Percentiles rank a stretch among this genome's conserved stretches.
Conservation (phyloP, 2,888 invertebrate genomes). For the Synanthedon formicaeformis region DNA sequence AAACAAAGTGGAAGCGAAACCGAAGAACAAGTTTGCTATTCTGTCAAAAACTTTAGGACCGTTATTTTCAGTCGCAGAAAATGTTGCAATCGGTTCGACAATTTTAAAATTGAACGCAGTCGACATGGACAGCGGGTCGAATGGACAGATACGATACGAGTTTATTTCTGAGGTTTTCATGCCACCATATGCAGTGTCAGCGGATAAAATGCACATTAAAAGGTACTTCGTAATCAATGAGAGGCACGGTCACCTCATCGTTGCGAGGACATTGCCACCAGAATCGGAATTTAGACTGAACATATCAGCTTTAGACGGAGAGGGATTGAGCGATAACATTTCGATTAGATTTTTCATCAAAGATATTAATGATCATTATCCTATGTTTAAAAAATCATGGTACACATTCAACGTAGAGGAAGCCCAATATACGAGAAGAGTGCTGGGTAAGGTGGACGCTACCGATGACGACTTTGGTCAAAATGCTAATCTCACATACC, state of each 20-base stretch:
- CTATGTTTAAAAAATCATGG: constrained; percentile 84
- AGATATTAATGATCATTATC: constrained; percentile 87
- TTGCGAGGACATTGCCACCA: constrained; percentile 78
- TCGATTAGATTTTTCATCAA: constrained; percentile 78
- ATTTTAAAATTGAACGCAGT: constrained; percentile 77
- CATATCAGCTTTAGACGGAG: constrained; percentile 81
- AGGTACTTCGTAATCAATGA: constrained; percentile 83
- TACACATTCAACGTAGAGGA: constrained; percentile 87
- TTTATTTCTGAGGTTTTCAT: constrained; percentile 77
- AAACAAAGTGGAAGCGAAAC: constrained; percentile 39
- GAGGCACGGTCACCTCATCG: constrained; percentile 79
- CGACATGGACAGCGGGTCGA: constrained; percentile 78
- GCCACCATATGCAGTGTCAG: constrained; percentile 54
- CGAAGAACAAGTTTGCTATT: constrained; percentile 48
- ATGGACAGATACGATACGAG: constrained; percentile 79
- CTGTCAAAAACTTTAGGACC: constrained; percentile 59
- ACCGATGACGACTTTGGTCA: constrained; percentile 83
- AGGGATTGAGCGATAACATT: constrained; percentile 78
- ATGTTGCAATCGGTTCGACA: constrained; percentile 76
- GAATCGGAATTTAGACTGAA: constrained; percentile 82
- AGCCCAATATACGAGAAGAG: constrained; percentile 77
- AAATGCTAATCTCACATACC: constrained; percentile 83
- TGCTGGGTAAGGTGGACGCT: constrained; percentile 82
- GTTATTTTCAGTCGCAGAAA: constrained; percentile 78
- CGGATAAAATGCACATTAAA: constrained; percentile 63